Evolutionary conservation across 2,797 vertebrate genomes (phyloP), one percentile per base, ranked within the genome.

Genomic region (Denticeps clupeoides): DNA sequence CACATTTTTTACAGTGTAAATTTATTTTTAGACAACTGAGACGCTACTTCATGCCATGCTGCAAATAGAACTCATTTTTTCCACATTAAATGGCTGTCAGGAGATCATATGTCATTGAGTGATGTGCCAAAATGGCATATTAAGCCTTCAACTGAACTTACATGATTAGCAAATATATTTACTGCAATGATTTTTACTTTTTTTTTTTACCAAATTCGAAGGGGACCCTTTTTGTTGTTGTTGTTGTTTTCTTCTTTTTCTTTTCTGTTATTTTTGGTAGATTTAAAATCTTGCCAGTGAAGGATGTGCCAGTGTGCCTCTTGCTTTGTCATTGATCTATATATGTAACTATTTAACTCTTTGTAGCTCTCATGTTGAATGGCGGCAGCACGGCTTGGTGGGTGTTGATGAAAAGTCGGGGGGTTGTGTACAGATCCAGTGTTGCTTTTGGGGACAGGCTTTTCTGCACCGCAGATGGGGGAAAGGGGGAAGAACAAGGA

Each of bases 391-490:
- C 43, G 47, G 42, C 46, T 51, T 41, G 41, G 58, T 61, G 62
- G 44, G 26, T 45, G 62, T 45, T 53, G 27, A 10, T 27, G 53
- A 47, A 28, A 52, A 7, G 27, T 48, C 28, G 6, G 27, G 40
- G 42, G 44, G 41, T 22, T 54, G 28, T 35, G 25, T 58, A 61
- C 55, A 64, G 61, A 56, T 45, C 28, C 48, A 53, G 44, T 32
- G 46, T 35, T 57, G 49, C 35, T 53, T 69, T 33, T 51, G 47
- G 47, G 44, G 47, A 47, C 33, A 9, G 52, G 52, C 55, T 72
- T 67, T 54, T 29, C 53, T 47, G 59, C 53, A 42, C 15, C 58
- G 45, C 56, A 59, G 70, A 53, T 62, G 7, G 35, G 33, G 5
- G 5, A 32, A 38, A 35, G 21, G 5, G 10, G 27, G 28, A 10